These are phyloP conservation scores for Tapirus terrestris DNA, from an alignment of 2,113 vertebrate genomes.

Conservation along the genomic window DNA sequence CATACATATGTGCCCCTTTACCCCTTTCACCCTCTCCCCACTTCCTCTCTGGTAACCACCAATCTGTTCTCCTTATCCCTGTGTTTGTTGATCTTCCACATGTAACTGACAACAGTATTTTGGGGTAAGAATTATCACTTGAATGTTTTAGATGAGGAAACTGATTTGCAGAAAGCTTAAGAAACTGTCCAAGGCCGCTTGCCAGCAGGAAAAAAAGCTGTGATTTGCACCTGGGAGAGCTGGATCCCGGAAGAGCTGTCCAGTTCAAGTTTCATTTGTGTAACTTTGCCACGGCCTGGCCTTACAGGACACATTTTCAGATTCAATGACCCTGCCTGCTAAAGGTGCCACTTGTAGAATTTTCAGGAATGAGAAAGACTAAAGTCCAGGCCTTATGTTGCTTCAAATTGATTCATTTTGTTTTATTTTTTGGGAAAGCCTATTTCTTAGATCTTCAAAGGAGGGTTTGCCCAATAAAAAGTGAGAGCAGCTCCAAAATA, in stretches of 20 bases:
- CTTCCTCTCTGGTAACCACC: too few species aligned
- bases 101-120: not conserved
- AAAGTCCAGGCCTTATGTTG: not conserved
- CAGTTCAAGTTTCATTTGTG: not conserved
- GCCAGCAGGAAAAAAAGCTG: not conserved
- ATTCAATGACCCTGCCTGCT: not conserved
- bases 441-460: not conserved
- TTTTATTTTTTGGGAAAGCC: not conserved
- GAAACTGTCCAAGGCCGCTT: not conserved
- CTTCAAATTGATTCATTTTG: not conserved
- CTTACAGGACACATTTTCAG: not conserved
- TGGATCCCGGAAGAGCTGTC: not conserved
- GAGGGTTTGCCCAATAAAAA: constrained; percentile 58
- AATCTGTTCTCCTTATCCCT: too few species aligned
- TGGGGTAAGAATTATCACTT: not conserved
- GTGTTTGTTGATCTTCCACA: too few species aligned
- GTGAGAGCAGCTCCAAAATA: constrained; percentile 38
- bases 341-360: not conserved
- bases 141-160: not conserved
- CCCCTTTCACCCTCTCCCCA: too few species aligned
- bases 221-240: not conserved
- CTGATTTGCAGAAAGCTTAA: not conserved
- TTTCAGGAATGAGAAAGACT: not conserved
- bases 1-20: too few species aligned
- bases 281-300: not conserved